phyloP scores from a whole-genome alignment of 2,113 vertebrate species.

The Pelecanoides urinatrix region DNA sequence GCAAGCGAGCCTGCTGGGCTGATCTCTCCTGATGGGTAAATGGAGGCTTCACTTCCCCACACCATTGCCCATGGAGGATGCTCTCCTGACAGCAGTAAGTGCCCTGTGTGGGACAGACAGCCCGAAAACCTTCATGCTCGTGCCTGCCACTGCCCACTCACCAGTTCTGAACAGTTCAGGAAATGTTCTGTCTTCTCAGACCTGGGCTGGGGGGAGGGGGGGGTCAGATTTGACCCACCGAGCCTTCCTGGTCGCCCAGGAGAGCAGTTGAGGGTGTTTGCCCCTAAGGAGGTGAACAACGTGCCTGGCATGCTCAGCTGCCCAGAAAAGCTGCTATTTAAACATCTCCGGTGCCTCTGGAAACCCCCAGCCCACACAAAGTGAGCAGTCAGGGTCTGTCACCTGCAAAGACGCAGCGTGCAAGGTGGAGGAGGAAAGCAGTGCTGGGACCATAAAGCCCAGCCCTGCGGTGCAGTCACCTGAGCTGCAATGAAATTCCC shows the following conservation, averaged over 20 bases:
- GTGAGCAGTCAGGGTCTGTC: background rate
- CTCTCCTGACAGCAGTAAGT: background rate
- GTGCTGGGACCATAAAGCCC: background rate
- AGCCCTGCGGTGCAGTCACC: background rate
- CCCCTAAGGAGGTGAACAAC: background rate
- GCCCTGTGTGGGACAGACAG: background rate
- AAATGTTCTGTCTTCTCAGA: background rate
- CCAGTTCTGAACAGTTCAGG: background rate
- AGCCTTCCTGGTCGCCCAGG: background rate
- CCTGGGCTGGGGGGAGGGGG: background rate
- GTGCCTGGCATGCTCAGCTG: background rate
- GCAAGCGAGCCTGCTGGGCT: background rate
- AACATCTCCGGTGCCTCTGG: background rate
- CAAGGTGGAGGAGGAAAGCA: background rate
- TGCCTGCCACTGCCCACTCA: background rate
- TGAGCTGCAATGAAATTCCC: background rate
- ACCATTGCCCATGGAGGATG: background rate
- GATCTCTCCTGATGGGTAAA: background rate
- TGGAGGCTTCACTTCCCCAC: background rate
- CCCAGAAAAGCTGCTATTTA: background rate
- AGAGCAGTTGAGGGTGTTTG: background rate
- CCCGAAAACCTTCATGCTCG: background rate
- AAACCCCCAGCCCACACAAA: background rate
- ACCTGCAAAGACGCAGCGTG: fast-evolving
- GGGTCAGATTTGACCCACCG: background rate